phyloP scores from a whole-genome alignment of 2,888 invertebrate species.

The Eledona agricola region DNA sequence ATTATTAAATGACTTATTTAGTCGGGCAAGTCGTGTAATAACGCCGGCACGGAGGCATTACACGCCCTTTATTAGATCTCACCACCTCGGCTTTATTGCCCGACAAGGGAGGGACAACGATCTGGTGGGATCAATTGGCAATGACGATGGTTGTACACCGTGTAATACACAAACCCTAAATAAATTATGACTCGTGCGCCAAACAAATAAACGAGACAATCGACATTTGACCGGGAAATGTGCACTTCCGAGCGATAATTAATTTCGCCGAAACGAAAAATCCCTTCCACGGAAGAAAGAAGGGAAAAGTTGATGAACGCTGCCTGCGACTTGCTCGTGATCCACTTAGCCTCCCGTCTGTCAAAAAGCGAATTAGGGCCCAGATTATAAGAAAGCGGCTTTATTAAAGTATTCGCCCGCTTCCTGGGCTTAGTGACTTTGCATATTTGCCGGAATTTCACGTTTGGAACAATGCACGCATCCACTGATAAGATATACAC shows the following conservation, averaged over 20 bases:
- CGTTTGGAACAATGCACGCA: too few relatives aligned
- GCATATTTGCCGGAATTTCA: too few relatives aligned
- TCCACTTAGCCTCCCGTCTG: slow-evolving; percentile 32
- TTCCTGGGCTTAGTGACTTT: too few relatives aligned
- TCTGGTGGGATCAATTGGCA: slow-evolving; percentile 35
- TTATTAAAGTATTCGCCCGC: too few relatives aligned
- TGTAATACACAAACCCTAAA: slow-evolving; percentile 44
- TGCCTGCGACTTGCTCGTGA: slow-evolving; percentile 9
- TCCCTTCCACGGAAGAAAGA: slow-evolving; percentile 8
- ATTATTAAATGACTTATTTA: slow-evolving; percentile 39
- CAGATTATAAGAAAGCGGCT: too few relatives aligned
- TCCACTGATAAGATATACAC: too few relatives aligned
- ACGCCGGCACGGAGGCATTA: slow-evolving; percentile 42
- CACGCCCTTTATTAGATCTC: slow-evolving; percentile 50
- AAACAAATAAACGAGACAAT: slow-evolving; percentile 44
- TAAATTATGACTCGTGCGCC: slow-evolving; percentile 49
- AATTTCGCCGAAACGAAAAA: slow-evolving; percentile 23
- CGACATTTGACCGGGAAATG: slow-evolving; percentile 3
- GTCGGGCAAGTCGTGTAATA: slow-evolving; percentile 39
- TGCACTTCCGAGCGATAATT: slow-evolving; percentile 7
- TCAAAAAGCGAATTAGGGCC: slow-evolving; percentile 22
- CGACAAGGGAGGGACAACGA: slow-evolving; percentile 35
- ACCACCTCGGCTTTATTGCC: slow-evolving; percentile 39
- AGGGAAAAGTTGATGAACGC: slow-evolving; percentile 22
- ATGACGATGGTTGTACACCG: slow-evolving; percentile 36